phyloP scores from a whole-genome alignment of 2,888 invertebrate genomes.

The Creontiades dilutus region DNA sequence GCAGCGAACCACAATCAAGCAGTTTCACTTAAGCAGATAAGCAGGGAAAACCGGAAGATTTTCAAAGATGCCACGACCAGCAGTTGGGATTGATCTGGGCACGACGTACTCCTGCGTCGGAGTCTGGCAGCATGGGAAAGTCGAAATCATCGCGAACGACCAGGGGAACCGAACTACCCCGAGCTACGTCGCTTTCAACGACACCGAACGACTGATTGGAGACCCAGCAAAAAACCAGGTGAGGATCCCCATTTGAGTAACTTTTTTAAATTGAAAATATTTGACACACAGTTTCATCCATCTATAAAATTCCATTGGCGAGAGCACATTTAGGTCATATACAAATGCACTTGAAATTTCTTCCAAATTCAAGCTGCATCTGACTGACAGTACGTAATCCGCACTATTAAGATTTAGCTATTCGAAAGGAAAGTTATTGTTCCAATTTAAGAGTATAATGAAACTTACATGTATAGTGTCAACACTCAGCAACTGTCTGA shows the following conservation, averaged over 20 bases:
- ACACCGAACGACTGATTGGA: constrained; percentile 80
- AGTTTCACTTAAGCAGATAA: background rate
- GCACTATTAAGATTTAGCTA: no score
- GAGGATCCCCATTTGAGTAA: background rate
- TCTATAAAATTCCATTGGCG: no score
- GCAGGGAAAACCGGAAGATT: background rate
- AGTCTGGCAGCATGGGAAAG: constrained; percentile 89
- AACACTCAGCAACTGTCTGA: no score
- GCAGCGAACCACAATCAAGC: background rate
- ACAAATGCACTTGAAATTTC: no score
- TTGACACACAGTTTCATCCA: no score
- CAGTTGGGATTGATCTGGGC: constrained; percentile 90
- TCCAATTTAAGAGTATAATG: no score
- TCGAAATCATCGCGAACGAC: constrained; percentile 88
- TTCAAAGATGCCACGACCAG: constrained; percentile 78
- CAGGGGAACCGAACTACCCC: constrained; percentile 90
- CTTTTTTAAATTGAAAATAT: no score
- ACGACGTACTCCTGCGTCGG: constrained; percentile 92
- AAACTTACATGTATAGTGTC: no score
- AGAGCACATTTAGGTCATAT: no score
- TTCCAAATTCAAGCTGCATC: no score
- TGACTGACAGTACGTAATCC: no score
- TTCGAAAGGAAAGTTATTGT: no score
- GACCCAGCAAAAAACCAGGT: constrained; percentile 81
- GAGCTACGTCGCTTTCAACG: constrained; percentile 85